Percentiles rank a stretch among this genome's conserved stretches.
phyloP scores from a whole-genome alignment of 2,797 vertebrate species.

The Sebastes steindachneri region DNA sequence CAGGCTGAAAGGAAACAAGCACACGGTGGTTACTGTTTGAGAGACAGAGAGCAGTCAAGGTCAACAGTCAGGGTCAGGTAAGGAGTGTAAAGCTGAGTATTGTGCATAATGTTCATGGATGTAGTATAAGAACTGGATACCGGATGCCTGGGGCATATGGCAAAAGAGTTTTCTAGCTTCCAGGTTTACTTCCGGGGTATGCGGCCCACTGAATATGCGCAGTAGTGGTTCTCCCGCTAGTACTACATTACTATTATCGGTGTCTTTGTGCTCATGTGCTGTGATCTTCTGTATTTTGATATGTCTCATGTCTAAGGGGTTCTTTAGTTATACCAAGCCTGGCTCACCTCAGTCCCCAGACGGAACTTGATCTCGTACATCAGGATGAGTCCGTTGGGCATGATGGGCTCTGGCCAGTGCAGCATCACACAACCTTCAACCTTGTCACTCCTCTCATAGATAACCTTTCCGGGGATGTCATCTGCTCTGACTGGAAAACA shows the following conservation, averaged over 20 bases:
- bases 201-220: too few relatives aligned
- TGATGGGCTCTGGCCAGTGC: slow-evolving; percentile 90
- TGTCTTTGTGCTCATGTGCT: not conserved
- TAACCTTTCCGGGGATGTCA: slow-evolving; percentile 92
- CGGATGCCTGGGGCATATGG: too few relatives aligned
- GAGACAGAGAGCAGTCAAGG: not conserved
- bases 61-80: not conserved
- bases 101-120: not conserved
- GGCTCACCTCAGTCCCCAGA: slow-evolving; percentile 90
- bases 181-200: too few relatives aligned
- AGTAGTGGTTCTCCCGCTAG: too few relatives aligned
- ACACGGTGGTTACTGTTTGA: not conserved
- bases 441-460: slow-evolving; percentile 87
- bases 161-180: too few relatives aligned
- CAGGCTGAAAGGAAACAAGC: slow-evolving; percentile 73
- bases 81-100: not conserved
- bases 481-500: slow-evolving; percentile 90
- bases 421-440: slow-evolving; percentile 88
- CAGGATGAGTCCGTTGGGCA: slow-evolving; percentile 93
- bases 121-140: too few relatives aligned
- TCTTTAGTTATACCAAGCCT: not conserved
- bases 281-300: not conserved
- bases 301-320: not conserved
- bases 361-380: slow-evolving; percentile 97
- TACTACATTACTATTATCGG: not conserved